These are phyloP conservation scores for Cryptoblepharus egeriae DNA, from an alignment of 2,797 vertebrate genomes.

Conservation along the genomic window DNA sequence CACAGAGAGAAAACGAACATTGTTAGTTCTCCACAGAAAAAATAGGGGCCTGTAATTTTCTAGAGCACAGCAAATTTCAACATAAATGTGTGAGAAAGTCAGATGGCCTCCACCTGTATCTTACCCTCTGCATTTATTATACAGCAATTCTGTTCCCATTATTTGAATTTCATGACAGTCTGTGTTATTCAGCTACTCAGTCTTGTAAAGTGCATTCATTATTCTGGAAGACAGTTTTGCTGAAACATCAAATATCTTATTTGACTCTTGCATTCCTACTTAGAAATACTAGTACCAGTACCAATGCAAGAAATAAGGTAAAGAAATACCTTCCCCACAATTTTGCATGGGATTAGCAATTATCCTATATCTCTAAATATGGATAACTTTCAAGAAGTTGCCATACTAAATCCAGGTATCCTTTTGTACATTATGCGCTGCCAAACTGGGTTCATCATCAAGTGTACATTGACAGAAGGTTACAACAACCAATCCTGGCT, in stretches of 20 bases:
- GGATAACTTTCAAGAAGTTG: neutral
- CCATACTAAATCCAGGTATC: neutral
- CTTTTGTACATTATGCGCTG: neutral
- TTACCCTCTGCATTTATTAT: slow-evolving; percentile 25
- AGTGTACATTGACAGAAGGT: too few relatives aligned
- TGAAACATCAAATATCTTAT: slow-evolving; percentile 5
- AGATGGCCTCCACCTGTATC: slow-evolving; percentile 6
- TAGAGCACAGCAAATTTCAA: slow-evolving; percentile 19
- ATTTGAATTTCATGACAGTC: neutral
- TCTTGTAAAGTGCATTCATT: slow-evolving; percentile 1
- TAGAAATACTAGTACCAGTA: too few relatives aligned
- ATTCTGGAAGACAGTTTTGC: neutral
- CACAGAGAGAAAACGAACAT: neutral
- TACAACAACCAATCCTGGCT: neutral
- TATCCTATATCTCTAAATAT: neutral
- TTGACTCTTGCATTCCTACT: neutral
- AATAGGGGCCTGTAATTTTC: slow-evolving; percentile 37
- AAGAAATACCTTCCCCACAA: neutral
- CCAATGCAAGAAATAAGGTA: too few relatives aligned
- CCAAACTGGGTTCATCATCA: neutral
- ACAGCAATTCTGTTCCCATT: slow-evolving; percentile 15
- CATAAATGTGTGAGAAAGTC: neutral
- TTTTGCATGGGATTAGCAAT: neutral
- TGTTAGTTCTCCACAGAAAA: neutral
- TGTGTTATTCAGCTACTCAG: neutral